Base-by-base conservation (phyloP, 2,797 vertebrate species). In the Poecilia gillii region DNA sequence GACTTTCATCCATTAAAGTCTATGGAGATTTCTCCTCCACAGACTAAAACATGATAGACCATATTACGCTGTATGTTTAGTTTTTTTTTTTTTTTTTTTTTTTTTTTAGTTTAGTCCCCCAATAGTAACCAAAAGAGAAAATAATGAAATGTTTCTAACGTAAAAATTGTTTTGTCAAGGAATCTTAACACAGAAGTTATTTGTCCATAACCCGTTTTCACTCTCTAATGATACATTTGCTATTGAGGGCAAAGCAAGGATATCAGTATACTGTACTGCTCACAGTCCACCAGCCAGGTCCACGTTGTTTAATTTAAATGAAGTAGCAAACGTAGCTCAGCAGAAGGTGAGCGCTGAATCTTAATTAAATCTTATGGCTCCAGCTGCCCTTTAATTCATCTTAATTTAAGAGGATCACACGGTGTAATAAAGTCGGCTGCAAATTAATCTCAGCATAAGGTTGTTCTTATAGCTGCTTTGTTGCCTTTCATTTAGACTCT, bases 331-430 rank as follows among this genome's bases (percentile, higher is more conserved):
- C 90, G 87, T 90, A 91, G 81, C 83, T 92, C 78, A 88, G 89
- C 81, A 85, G 90, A 93, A 94, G 93, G 93, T 94, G 91, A 94
- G 89, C 75, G 62, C 90, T 91, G 90, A 87, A 93, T 94, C 92
- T 93, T 94, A 94, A 95, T 95, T 92, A 93, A 91, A 93, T 91
- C 89, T 93, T 77, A 59, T 70, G 76, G 84, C 88, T 89, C 75
- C 80, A 87, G 86, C 88, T 92, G 87, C 90, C 89, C 90, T 92
- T 94, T 89, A 90, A 93, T 94, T 93, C 87, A 91, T 94, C 90
- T 92, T 93, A 84, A 89, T 94, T 88, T 90, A 88, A 89, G 84
- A 71, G 82, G 89, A 90, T 93, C 84, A 89, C 84, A 89, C 83
- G 49, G 75, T 86, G 85, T 87, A 84, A 88, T 87, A 84, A 89